Evolutionary conservation across 2,888 invertebrate genomes (phyloP).

Genomic region (Amphipoea lucens): DNA sequence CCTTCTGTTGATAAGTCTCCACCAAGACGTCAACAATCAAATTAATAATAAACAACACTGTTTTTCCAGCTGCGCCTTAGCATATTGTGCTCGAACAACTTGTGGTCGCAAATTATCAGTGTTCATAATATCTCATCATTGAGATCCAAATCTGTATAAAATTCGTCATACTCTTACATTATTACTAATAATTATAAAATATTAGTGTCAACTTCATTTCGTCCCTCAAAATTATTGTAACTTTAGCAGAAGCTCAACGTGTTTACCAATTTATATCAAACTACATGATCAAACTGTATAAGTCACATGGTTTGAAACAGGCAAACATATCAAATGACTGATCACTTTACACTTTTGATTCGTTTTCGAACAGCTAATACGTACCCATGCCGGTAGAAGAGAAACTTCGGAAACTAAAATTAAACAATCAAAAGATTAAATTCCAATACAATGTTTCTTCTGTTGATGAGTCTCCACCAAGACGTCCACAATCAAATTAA

Average conservation of each 20-base stretch:
- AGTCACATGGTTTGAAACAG: constrained; percentile 25
- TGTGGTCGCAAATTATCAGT: neutral
- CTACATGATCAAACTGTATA: neutral
- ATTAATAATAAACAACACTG: constrained; percentile 1
- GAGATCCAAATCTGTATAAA: too few relatives aligned
- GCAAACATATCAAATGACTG: constrained; percentile 48
- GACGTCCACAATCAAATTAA: constrained; percentile 12
- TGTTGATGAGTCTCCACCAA: neutral
- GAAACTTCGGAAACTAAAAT: too few relatives aligned
- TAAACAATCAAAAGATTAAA: neutral
- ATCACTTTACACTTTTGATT: constrained; percentile 59
- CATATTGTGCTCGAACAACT: neutral
- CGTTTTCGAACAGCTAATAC: constrained; percentile 53
- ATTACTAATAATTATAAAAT: too few relatives aligned
- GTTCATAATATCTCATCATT: neutral
- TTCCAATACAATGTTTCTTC: neutral
- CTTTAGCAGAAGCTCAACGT: too few relatives aligned
- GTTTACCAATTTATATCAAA: neutral
- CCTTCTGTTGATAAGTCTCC: neutral
- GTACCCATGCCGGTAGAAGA: too few relatives aligned
- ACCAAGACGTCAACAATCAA: neutral
- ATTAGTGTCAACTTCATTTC: too few relatives aligned
- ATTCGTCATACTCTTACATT: too few relatives aligned
- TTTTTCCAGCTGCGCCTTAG: constrained; percentile 23
- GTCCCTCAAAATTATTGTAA: too few relatives aligned